Evolutionary conservation across 2,797 vertebrate species (phyloP).

Genomic region (Gymnodraco acuticeps): DNA sequence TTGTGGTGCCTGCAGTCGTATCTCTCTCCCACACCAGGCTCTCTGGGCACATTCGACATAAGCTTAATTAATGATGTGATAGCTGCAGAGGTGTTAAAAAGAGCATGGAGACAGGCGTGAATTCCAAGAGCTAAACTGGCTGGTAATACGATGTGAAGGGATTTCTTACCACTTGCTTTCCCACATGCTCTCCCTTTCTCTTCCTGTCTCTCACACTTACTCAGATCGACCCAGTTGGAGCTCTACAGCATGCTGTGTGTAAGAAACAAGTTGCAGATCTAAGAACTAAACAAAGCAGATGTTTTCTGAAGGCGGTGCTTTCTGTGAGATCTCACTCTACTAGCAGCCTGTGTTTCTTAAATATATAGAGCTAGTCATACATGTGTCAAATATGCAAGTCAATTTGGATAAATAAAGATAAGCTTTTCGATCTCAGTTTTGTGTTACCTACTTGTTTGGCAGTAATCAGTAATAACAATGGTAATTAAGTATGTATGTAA

Average conservation of each 20-base stretch:
- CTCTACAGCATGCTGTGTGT: conserved; percentile 16
- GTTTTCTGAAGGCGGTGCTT: conserved; percentile 38
- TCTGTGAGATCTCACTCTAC: conserved; percentile 19
- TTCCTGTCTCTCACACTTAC: conserved; percentile 9
- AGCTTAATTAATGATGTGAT: conserved; percentile 78
- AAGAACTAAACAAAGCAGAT: conserved; percentile 48
- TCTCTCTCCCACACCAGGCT: conserved; percentile 51
- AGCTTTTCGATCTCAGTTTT: not conserved
- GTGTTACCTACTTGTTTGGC: too few relatives aligned
- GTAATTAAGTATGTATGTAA: too few relatives aligned
- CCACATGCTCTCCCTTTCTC: conserved; percentile 8
- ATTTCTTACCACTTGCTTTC: conserved; percentile 42
- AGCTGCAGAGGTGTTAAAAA: conserved; percentile 66
- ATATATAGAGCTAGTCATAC: conserved; percentile 8
- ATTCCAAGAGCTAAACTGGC: conserved; percentile 55
- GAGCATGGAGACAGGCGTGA: conserved; percentile 48
- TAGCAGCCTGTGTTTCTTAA: conserved; percentile 27
- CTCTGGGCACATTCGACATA: conserved; percentile 60
- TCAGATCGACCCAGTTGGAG: conserved; percentile 40
- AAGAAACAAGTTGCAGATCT: conserved; percentile 29
- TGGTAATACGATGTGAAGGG: conserved; percentile 43
- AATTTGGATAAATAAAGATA: not conserved
- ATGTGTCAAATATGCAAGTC: conserved; percentile 26
- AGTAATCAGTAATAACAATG: too few relatives aligned
- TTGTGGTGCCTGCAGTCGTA: conserved; percentile 42